Base-by-base conservation (phyloP, 2,888 invertebrate species). In the Drosophila nr. perissopoda region DNA sequence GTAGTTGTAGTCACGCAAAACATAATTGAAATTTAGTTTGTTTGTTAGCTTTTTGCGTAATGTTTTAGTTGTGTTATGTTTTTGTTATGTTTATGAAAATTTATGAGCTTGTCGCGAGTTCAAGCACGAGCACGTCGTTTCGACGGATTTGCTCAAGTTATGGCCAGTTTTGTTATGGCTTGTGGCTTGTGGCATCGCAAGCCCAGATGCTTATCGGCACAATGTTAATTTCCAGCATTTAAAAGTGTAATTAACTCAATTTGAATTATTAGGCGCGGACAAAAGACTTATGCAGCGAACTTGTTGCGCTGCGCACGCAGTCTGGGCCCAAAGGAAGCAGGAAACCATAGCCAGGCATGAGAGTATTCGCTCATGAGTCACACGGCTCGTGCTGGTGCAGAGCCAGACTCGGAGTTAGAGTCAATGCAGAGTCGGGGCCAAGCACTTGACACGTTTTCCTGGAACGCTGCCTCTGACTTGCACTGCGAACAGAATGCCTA, bases 271-370 rank as follows among this genome's bases (percentile, higher is more conserved):
- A 71, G 69, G 53, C 68, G 66, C 58, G 61, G 36, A 91, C 83
- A 80, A 87, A 92, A 92, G 91, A 90, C 88, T 91, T 76, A 78
- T 87, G 78, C 74, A 85, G 79, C 90, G 66, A 92, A 90, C 91
- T 82, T 76, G 75, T 27, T 54, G 60, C 45, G 59, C 48, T 51
- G 36, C 57, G 52, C 54, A 59, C 58, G 40, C 45, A 62, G 61
- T 49, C 61, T 51, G 56, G 52, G 58, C 45, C 52, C 57, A 83
- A 89, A 89, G 87, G 87, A 87, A 87, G 87, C 87, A 87, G 87
- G 87, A 87, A 87, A 77, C 81, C 72, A 69, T 64, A 56, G 38
- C 53, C 71, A 69, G 85, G 64, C 87, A 85, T 87, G 90, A 81
- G 74, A 78, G 62, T 81, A 89, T 89, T 87, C 78, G 54, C 61